A percentile compares a stretch with the other conserved stretches of the same genome.
phyloP scores from a whole-genome alignment of 2,797 vertebrate species.

The Sarcophilus harrisii region DNA sequence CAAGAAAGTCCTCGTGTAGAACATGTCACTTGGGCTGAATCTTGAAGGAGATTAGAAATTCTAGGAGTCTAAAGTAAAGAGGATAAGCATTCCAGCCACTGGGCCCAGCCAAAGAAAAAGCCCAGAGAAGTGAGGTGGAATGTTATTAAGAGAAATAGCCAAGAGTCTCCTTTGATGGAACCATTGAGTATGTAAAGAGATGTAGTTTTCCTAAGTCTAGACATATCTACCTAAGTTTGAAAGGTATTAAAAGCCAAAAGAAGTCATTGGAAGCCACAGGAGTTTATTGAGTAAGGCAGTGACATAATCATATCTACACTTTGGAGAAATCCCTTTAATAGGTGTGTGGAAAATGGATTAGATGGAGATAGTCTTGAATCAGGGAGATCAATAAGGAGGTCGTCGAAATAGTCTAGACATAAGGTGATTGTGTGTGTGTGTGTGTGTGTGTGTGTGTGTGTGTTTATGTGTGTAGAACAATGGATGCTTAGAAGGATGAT shows the following conservation, averaged over 20 bases:
- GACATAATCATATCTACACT: not conserved
- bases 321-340: not conserved
- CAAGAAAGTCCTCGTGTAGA: not conserved
- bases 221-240: not conserved
- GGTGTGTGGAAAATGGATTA: not conserved
- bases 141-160: not conserved
- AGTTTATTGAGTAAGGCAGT: not conserved
- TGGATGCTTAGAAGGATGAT: not conserved
- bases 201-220: not conserved
- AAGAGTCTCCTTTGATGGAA: not conserved
- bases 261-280: not conserved
- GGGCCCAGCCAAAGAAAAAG: not conserved
- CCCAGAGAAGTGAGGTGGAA: not conserved
- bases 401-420: not conserved
- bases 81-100: not conserved
- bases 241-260: not conserved
- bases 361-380: not conserved
- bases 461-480: not conserved
- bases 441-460: not conserved
- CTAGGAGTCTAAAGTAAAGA: not conserved
- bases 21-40: not conserved
- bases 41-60: not conserved
- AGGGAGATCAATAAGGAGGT: not conserved
- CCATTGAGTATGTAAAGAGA: not conserved
- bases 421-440: not conserved